phyloP scores from a whole-genome alignment of 1,140 invertebrate species.

The Achroia grisella region DNA sequence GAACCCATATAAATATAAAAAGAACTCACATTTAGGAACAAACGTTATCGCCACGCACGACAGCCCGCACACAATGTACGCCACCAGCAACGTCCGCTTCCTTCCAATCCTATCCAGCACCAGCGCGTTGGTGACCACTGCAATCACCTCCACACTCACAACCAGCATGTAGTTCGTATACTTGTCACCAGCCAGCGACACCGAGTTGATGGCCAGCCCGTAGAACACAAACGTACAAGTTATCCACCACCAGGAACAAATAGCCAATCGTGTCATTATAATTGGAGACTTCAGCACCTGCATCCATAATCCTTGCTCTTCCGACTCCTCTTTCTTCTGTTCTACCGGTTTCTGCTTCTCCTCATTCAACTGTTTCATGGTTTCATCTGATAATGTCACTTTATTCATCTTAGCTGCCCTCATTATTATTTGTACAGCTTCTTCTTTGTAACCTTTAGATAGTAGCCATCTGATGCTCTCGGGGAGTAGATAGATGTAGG shows the following conservation, averaged over 20 bases:
- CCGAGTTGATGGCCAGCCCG: slow-evolving; percentile 85
- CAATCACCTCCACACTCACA: slow-evolving; percentile 81
- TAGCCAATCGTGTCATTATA: slow-evolving; percentile 49
- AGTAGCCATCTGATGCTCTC: slow-evolving; percentile 79
- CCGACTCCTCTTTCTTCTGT: slow-evolving; percentile 27
- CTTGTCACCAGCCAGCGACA: slow-evolving; percentile 80
- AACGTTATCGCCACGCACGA: slow-evolving; percentile 57
- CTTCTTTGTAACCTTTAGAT: slow-evolving; percentile 79
- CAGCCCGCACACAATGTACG: slow-evolving; percentile 76
- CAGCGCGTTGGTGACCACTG: slow-evolving; percentile 78
- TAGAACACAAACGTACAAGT: slow-evolving; percentile 87
- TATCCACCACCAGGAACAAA: slow-evolving; percentile 78
- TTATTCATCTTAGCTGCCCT: slow-evolving; percentile 81
- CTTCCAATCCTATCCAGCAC: slow-evolving; percentile 78
- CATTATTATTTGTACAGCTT: slow-evolving; percentile 76
- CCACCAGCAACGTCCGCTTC: slow-evolving; percentile 74
- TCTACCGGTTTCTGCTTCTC: slow-evolving; percentile 27
- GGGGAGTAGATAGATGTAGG: slow-evolving; percentile 52
- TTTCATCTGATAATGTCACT: slow-evolving; percentile 73
- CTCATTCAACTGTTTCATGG: slow-evolving; percentile 41
- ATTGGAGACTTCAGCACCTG: slow-evolving; percentile 52
- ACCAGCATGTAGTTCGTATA: slow-evolving; percentile 83
- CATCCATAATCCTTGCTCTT: slow-evolving; percentile 43
- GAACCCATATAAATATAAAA: background rate
- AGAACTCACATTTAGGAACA: slow-evolving; percentile 52